phyloP scores from a whole-genome alignment of 2,888 invertebrate genomes.

The Lacanobia wlatinum region DNA sequence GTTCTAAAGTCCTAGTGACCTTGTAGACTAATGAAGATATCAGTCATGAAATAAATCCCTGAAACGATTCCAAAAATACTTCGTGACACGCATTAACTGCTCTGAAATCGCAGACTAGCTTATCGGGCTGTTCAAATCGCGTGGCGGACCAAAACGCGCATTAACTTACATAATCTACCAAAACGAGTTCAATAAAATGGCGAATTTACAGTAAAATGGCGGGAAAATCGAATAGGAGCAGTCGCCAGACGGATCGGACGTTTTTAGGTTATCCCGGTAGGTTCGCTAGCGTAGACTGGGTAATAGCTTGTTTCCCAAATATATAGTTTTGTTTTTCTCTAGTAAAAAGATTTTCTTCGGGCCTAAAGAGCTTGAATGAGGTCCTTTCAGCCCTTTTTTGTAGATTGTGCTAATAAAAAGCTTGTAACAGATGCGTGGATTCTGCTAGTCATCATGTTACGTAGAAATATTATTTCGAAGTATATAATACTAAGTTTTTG shows the following conservation, averaged over 20 bases:
- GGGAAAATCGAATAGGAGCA: conserved; percentile 73
- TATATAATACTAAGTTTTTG: conserved; percentile 40
- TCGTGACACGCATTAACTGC: conserved; percentile 59
- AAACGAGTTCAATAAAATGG: conserved; percentile 82
- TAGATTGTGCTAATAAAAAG: conserved; percentile 53
- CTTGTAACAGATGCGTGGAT: conserved; percentile 44
- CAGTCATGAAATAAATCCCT: conserved; percentile 57
- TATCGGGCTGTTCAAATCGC: conserved; percentile 78
- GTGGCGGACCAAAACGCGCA: conserved; percentile 71
- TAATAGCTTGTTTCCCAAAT: conserved; percentile 52
- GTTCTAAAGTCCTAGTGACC: conserved; percentile 31
- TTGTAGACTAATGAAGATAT: conserved; percentile 73
- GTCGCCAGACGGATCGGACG: conserved; percentile 67
- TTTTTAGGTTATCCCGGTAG: conserved; percentile 55
- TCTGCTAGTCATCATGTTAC: conserved; percentile 34
- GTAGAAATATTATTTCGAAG: conserved; percentile 35
- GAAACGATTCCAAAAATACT: conserved; percentile 55
- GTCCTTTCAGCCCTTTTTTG: conserved; percentile 38
- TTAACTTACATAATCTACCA: conserved; percentile 80
- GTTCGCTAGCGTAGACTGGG: conserved; percentile 29
- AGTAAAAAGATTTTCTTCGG: conserved; percentile 40
- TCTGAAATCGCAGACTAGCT: conserved; percentile 63
- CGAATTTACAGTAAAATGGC: conserved; percentile 79
- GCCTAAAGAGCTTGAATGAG: conserved; percentile 29
- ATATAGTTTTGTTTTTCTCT: conserved; percentile 54